Percentiles rank a stretch among this genome's conserved stretches.
Conservation (phyloP, 2,888 invertebrate genomes). For the Micoletzkya japonica region DNA sequence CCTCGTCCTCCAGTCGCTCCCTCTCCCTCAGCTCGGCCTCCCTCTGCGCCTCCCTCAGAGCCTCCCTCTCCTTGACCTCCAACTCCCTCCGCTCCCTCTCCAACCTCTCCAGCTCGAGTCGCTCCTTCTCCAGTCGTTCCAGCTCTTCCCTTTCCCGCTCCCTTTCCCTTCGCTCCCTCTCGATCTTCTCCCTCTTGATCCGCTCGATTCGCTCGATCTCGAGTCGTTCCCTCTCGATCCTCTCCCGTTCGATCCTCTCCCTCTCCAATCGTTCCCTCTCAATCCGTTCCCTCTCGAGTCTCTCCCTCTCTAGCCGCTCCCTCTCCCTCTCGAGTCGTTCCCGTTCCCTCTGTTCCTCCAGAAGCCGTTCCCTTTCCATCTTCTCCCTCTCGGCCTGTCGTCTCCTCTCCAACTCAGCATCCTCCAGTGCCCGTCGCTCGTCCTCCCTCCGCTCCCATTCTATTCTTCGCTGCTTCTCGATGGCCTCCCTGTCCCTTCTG, state of each 20-base stretch:
- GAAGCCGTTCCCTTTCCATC: conserved; percentile 55
- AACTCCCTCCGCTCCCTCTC: conserved; percentile 54
- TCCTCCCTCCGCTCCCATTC: conserved; percentile 61
- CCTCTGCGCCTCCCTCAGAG: conserved; percentile 43
- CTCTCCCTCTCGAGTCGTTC: conserved; percentile 40
- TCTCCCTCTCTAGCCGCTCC: conserved; percentile 49
- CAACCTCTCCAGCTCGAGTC: conserved; percentile 32
- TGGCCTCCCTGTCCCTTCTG: conserved; percentile 39
- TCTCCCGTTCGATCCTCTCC: conserved; percentile 48
- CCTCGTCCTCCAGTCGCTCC: conserved; percentile 54
- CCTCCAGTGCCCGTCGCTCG: conserved; percentile 48
- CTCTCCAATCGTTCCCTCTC: conserved; percentile 53
- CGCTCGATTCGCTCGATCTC: conserved; percentile 61
- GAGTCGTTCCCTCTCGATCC: conserved; percentile 40
- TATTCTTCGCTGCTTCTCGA: conserved; percentile 36
- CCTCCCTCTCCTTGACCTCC: conserved; percentile 50
- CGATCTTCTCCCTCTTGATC: conserved; percentile 57
- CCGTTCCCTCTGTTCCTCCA: conserved; percentile 35
- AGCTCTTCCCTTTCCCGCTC: conserved; percentile 44
- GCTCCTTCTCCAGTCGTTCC: conserved; percentile 40
- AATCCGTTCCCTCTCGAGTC: conserved; percentile 36
- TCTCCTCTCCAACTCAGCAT: conserved; percentile 31
- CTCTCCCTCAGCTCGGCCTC: conserved; percentile 49
- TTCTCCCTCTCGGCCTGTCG: conserved; percentile 32
- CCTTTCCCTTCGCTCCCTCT: conserved; percentile 48